Percentiles rank a stretch among this genome's conserved stretches.
Conservation (phyloP, 2,797 vertebrate species). For the Botia kubotai region DNA sequence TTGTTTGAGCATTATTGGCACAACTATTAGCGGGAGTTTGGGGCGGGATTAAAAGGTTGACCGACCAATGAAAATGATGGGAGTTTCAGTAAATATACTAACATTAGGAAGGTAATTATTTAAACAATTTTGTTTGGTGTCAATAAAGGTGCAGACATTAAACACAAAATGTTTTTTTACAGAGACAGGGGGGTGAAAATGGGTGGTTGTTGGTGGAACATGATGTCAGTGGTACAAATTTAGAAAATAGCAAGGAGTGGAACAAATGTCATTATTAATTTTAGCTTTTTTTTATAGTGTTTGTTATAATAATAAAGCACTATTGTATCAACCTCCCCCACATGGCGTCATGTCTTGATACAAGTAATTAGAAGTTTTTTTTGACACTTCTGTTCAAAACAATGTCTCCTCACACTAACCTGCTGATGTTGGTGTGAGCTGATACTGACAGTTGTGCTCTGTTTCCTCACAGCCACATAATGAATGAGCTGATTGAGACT, state of each 20-base stretch:
- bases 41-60: background rate
- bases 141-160: background rate
- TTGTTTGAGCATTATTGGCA: background rate
- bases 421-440: background rate
- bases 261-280: background rate
- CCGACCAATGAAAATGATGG: background rate
- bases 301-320: background rate
- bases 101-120: background rate
- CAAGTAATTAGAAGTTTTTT: background rate
- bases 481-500: constrained; percentile 93
- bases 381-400: background rate
- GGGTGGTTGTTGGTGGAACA: background rate
- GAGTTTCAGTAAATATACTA: background rate
- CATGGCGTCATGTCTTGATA: background rate
- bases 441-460: background rate
- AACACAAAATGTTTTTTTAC: background rate
- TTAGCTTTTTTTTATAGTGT: background rate
- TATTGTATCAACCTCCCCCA: background rate
- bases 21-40: background rate
- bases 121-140: background rate
- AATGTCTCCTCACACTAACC: background rate
- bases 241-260: background rate
- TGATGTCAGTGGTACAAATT: background rate
- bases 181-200: background rate
- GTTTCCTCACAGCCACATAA: constrained; percentile 84